Percentiles rank a stretch among this genome's conserved stretches.
phyloP scores from a whole-genome alignment of 37 sponge, comb jelly and placozoan species.

The Aplysina aerophoba region DNA sequence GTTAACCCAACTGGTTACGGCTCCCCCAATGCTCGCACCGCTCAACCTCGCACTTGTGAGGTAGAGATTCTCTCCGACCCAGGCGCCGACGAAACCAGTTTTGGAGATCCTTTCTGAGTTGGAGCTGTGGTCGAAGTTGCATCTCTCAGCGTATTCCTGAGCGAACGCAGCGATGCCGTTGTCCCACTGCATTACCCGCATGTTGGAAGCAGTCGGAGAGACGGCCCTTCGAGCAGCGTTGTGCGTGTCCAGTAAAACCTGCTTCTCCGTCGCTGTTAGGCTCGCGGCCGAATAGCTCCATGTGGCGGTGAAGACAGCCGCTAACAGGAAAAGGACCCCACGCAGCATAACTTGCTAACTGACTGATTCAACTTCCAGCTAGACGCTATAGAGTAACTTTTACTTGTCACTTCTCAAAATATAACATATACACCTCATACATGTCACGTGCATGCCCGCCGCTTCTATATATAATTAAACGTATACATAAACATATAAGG shows the following conservation, averaged over 20 bases:
- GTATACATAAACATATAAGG: too few relatives aligned
- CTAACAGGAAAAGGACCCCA: not conserved
- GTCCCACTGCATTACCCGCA: slow-evolving; percentile 11
- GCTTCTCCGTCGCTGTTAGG: not conserved
- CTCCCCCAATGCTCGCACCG: not conserved
- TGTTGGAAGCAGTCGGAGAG: slow-evolving; percentile 3
- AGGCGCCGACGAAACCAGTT: not conserved
- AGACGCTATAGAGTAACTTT: too few relatives aligned
- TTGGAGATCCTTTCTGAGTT: too few relatives aligned
- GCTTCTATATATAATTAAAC: too few relatives aligned
- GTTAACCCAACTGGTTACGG: not conserved
- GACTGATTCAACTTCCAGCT: too few relatives aligned
- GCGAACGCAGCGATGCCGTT: not conserved
- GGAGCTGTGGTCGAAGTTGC: not conserved
- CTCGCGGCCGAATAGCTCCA: not conserved
- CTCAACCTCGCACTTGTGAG: not conserved
- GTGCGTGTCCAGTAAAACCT: slow-evolving; percentile 13
- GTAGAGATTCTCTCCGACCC: slow-evolving; percentile 21
- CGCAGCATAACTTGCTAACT: too few relatives aligned
- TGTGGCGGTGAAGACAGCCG: not conserved
- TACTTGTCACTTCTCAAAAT: too few relatives aligned
- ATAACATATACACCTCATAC: too few relatives aligned
- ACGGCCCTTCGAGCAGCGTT: not conserved
- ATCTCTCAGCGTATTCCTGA: not conserved
- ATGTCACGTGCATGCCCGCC: too few relatives aligned